Percentiles rank a stretch among this genome's conserved stretches.
Conservation (phyloP, 2,888 invertebrate genomes). For the Watsonalla binaria region DNA sequence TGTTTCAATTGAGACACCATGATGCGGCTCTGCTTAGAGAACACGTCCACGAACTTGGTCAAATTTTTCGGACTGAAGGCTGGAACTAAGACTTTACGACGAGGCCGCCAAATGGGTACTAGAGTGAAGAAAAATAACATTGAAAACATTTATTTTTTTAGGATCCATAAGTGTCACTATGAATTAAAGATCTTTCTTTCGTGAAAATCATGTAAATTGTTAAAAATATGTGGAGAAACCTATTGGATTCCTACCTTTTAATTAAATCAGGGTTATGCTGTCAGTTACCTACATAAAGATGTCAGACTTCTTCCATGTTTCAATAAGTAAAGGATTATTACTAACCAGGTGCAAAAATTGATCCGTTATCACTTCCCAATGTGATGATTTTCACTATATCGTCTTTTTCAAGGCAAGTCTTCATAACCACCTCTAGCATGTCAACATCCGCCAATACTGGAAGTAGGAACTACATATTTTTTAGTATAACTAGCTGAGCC, state of each 20-base stretch:
- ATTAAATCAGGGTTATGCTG: too few relatives aligned
- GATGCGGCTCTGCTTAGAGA: conserved; percentile 29
- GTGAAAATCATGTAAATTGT: too few relatives aligned
- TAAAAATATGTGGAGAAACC: too few relatives aligned
- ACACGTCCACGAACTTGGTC: conserved; percentile 32
- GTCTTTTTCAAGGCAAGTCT: conserved; percentile 39
- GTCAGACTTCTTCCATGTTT: too few relatives aligned
- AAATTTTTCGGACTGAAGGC: conserved; percentile 38
- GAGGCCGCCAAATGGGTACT: conserved; percentile 36
- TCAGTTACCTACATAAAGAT: too few relatives aligned
- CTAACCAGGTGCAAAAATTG: conserved; percentile 42
- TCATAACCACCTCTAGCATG: conserved; percentile 30
- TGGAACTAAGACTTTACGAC: conserved; percentile 44
- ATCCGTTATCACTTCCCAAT: conserved; percentile 34
- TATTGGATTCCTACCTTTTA: too few relatives aligned
- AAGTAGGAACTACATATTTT: conserved; percentile 2
- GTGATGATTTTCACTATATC: conserved; percentile 23
- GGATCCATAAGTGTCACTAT: too few relatives aligned
- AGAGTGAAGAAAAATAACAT: neutral
- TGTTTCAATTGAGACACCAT: conserved; percentile 26
- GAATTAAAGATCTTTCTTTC: too few relatives aligned
- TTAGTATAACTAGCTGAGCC: neutral
- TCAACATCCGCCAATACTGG: conserved; percentile 33
- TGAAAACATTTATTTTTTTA: too few relatives aligned
- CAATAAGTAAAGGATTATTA: neutral